These are phyloP conservation scores for Phocoena phocoena DNA, from an alignment of 2,113 vertebrate species.

Conservation along the genomic window DNA sequence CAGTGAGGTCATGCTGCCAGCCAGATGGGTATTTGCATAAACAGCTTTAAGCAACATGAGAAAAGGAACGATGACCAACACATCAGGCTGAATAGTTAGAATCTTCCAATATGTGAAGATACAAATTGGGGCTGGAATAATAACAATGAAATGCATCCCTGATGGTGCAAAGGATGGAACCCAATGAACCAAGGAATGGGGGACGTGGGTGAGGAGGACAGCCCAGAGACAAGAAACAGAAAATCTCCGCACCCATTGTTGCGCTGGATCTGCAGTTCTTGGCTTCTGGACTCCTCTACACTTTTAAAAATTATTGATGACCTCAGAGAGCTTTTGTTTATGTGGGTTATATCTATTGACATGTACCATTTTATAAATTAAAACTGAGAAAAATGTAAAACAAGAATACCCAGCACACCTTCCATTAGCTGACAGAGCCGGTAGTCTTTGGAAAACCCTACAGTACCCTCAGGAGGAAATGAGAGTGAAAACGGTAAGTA, in stretches of 20 bases:
- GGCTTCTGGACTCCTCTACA: background rate
- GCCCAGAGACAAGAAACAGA: too few relatives aligned
- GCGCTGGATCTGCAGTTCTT: background rate
- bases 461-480: background rate
- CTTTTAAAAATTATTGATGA: background rate
- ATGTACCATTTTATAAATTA: background rate
- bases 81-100: background rate
- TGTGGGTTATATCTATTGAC: background rate
- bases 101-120: background rate
- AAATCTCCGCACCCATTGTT: too few relatives aligned
- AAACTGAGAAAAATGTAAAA: constrained; percentile 15
- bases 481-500: background rate
- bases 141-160: background rate
- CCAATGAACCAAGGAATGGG: background rate
- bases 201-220: background rate
- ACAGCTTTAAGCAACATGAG: background rate
- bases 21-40: background rate
- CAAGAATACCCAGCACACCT: background rate
- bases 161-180: background rate
- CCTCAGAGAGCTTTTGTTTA: background rate
- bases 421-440: background rate
- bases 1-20: background rate
- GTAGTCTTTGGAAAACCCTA: background rate
- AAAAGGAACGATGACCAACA: background rate
- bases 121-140: background rate